A percentile compares a stretch with the other conserved stretches of the same genome.
Conservation (phyloP, 2,113 vertebrate genomes). For the Neoarius graeffei region DNA sequence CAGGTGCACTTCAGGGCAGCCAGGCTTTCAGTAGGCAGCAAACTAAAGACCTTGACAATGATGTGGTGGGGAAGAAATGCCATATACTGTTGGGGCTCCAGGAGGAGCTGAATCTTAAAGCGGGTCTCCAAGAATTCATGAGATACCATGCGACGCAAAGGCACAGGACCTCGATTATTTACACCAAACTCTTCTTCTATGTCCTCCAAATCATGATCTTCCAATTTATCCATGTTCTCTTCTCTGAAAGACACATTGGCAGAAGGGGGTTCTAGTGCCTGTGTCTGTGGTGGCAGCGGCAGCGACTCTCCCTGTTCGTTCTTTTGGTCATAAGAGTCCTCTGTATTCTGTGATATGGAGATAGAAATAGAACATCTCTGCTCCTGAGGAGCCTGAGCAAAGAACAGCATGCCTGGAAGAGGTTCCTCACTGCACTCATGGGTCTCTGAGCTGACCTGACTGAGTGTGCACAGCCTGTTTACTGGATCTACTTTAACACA, state of each 20-base stretch:
- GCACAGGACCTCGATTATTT: conserved; percentile 59
- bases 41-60: conserved; percentile 83
- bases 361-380: conserved; percentile 12
- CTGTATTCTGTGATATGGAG: conserved; percentile 21
- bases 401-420: conserved; percentile 85
- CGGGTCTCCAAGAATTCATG: conserved; percentile 88
- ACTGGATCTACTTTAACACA: conserved; percentile 7
- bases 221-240: conserved; percentile 20
- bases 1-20: conserved; percentile 93
- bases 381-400: conserved; percentile 57
- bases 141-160: conserved; percentile 75
- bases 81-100: conserved; percentile 91
- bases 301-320: neutral
- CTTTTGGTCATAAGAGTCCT: conserved; percentile 16
- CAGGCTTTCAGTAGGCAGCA: conserved; percentile 87
- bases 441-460: conserved; percentile 3
- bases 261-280: neutral
- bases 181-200: conserved; percentile 37
- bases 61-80: conserved; percentile 89
- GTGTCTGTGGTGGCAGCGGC: neutral
- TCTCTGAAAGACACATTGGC: conserved; percentile 35
- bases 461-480: conserved; percentile 21
- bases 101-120: conserved; percentile 88
- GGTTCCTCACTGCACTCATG: conserved; percentile 68
- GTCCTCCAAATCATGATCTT: neutral